Evolutionary conservation across 2,888 invertebrate species (phyloP).

Genomic region (Thumatha senex): DNA sequence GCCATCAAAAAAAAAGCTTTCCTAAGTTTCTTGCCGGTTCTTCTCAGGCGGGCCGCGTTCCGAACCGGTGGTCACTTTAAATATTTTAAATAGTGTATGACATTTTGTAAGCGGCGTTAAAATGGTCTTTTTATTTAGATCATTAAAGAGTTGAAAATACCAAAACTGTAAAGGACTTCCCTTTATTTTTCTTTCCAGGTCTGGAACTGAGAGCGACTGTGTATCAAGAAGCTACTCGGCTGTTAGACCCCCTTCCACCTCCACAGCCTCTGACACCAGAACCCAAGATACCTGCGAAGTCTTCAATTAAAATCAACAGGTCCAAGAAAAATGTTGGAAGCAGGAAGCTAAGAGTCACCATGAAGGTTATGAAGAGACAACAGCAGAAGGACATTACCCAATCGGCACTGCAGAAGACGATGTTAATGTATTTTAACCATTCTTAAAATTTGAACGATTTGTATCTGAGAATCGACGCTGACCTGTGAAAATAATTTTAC

Average conservation of each 20-base stretch:
- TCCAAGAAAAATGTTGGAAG: neutral
- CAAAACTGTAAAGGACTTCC: too few relatives aligned
- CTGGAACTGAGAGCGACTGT: conserved; percentile 34
- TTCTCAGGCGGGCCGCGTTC: too few relatives aligned
- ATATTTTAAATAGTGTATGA: too few relatives aligned
- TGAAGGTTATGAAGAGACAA: neutral
- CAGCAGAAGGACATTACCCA: neutral
- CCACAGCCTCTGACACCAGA: conserved; percentile 4
- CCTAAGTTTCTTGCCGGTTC: too few relatives aligned
- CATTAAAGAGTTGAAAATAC: too few relatives aligned
- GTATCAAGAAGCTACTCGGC: conserved; percentile 42
- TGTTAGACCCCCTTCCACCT: conserved; percentile 28
- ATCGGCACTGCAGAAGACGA: neutral
- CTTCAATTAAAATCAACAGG: conserved; percentile 1
- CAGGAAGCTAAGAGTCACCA: neutral
- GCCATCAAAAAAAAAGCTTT: too few relatives aligned
- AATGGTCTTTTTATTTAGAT: too few relatives aligned
- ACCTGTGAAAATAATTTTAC: too few relatives aligned
- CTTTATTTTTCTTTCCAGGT: conserved; percentile 32
- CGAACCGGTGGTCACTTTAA: too few relatives aligned
- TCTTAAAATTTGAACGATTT: neutral
- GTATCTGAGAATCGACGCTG: neutral
- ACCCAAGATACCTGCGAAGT: neutral
- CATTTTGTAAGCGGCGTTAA: too few relatives aligned
- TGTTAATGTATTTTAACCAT: neutral